Conservation (phyloP, 1,140 invertebrate species). For the Drosophila insularis region DNA sequence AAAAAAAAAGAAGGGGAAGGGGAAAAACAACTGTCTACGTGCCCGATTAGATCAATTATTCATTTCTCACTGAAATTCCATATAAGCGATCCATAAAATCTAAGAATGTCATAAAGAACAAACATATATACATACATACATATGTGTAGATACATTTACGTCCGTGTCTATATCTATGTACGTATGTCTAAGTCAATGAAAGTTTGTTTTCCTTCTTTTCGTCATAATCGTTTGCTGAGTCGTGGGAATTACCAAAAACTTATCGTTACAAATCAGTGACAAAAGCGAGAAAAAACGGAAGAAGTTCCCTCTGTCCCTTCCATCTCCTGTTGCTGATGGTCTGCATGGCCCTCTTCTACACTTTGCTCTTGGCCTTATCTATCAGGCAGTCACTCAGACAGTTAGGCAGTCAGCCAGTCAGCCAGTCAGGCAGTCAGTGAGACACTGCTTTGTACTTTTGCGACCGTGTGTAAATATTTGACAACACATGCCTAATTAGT, state of each 20-base stretch:
- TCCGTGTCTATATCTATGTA: not conserved
- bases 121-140: slow-evolving; percentile 10
- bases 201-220: no score
- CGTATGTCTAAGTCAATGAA: not conserved
- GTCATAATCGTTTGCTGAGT: slow-evolving; percentile 34
- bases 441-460: slow-evolving; percentile 75
- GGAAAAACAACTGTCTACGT: slow-evolving; percentile 46
- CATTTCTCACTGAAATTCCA: slow-evolving; percentile 28
- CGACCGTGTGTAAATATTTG: slow-evolving; percentile 78
- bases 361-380: slow-evolving; percentile 4
- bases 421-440: not conserved
- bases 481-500: slow-evolving; percentile 82
- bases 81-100: slow-evolving; percentile 9
- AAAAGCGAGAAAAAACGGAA: slow-evolving; percentile 66
- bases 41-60: slow-evolving; percentile 68
- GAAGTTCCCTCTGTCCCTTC: slow-evolving; percentile 35
- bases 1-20: slow-evolving; percentile 9
- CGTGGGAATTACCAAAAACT: slow-evolving; percentile 62
- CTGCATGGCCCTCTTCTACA: not conserved
- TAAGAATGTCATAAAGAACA: slow-evolving; percentile 1
- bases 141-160: not conserved
- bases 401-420: not conserved
- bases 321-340: not conserved
- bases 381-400: slow-evolving; percentile 2
- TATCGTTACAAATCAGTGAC: slow-evolving; percentile 11